Percentiles rank a stretch among this genome's conserved stretches.
phyloP scores from a whole-genome alignment of 2,888 invertebrate species.

The Pterostichus niger region DNA sequence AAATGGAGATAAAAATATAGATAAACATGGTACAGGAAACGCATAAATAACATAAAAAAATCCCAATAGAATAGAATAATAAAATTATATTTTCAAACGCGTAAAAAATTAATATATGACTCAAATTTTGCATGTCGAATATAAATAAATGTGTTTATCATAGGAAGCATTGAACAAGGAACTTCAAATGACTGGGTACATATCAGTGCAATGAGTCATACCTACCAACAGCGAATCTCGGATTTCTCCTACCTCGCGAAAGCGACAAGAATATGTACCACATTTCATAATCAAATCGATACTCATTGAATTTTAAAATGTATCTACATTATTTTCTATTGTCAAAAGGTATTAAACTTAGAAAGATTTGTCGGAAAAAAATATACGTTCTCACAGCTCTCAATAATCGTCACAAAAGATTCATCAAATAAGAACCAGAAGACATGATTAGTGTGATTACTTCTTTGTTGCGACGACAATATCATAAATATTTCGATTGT shows the following conservation, averaged over 20 bases:
- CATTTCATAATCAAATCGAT: conserved; percentile 51
- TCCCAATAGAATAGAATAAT: background rate
- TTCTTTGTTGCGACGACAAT: conserved; percentile 55
- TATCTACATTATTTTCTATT: background rate
- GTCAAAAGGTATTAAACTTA: no score
- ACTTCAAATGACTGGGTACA: conserved; percentile 20
- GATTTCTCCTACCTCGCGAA: conserved; percentile 24
- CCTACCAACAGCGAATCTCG: background rate
- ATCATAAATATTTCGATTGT: conserved; percentile 1
- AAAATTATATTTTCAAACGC: background rate
- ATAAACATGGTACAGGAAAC: conserved; percentile 31
- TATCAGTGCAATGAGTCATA: conserved; percentile 23
- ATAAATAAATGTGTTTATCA: no score
- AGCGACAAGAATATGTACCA: conserved; percentile 15
- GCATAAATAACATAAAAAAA: conserved; percentile 32
- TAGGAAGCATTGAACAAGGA: background rate
- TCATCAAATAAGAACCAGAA: conserved; percentile 57
- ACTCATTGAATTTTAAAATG: conserved; percentile 21
- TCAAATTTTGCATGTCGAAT: no score
- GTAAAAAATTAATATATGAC: no score
- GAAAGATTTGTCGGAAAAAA: no score
- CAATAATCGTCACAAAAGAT: conserved; percentile 56
- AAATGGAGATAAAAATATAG: conserved; percentile 35
- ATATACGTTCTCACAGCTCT: background rate
- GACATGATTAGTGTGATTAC: conserved; percentile 52